Base-by-base conservation (phyloP, 2,797 vertebrate species). In the Paguma larvata region DNA sequence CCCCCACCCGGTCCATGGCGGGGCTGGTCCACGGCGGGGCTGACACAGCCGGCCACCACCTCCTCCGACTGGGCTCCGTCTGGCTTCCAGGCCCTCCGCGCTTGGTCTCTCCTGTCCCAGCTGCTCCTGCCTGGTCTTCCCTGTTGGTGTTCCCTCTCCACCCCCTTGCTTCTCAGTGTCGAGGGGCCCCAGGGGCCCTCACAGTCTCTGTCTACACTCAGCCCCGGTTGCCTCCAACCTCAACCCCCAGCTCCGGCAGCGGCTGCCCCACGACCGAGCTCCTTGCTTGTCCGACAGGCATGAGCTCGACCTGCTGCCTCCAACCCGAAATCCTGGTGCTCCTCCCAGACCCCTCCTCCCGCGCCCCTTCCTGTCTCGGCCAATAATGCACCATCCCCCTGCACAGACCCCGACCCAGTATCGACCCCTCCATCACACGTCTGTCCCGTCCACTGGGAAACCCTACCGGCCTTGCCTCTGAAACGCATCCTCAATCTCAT, bases 141-240 rank as follows among this genome's bases (percentile, higher is more conserved):
- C 6, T 0, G 7, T 4, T 32, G 41, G 0, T 8, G 41, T 0
- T 16, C 11, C 14, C 13, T 44, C 63, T 34, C 0, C 0, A 16
- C 12, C 13, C 70, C 21, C 21, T 21, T 32, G 6, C n/a, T 10
- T 59, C 68, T 15, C 3, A 6, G 46, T 2, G 12, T 6, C 0
- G 2, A 41, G 62, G 11, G 3, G 18, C 30, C 32, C 15, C 38
- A 0, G 0, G 25, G 63, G 10, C 34, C 46, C n/a, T 83, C 51
- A 14, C 5, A 1, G 7, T 14, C 16, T 46, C 48, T 44, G 19
- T 19, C 38, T 19, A 19, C 21, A 3, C 7, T 4, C 34, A 6
- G 75, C 11, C 34, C 32, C 3, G 7, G 2, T 1, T 8, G 2
- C 14, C 0, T 30, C 62, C 63, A 51, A 2, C 62, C 41, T 30